Evolutionary conservation across 2,888 invertebrate genomes (phyloP).

Genomic region (Psococerastis gibbosa): DNA sequence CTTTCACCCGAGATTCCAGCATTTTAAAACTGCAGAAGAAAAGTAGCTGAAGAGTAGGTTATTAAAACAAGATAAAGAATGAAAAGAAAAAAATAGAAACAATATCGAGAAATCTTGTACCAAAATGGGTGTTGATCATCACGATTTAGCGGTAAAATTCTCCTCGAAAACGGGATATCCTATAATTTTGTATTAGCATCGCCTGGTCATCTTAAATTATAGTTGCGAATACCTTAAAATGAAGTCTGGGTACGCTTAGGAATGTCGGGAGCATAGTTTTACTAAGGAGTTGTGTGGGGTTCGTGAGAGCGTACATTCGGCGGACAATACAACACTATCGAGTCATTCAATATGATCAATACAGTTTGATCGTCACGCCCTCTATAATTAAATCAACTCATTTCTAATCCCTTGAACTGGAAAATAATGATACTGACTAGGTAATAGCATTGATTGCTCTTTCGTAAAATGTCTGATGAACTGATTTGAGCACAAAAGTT

Average conservation of each 20-base stretch:
- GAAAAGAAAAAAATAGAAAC: constrained; percentile 7
- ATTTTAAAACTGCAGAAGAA: constrained; percentile 1
- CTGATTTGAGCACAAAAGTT: no score
- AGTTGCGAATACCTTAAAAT: no score
- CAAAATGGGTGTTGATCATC: constrained; percentile 9
- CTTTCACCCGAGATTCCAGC: no score
- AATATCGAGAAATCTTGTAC: constrained; percentile 10
- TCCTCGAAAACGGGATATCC: no score
- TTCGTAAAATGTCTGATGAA: no score
- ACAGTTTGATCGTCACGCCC: constrained; percentile 9
- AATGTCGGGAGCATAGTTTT: no score
- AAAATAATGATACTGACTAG: no score
- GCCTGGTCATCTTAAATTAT: no score
- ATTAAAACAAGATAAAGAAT: constrained; percentile 8
- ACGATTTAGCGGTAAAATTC: constrained; percentile 7
- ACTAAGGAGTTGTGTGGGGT: no score
- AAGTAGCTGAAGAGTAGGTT: constrained; percentile 7
- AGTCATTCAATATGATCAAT: constrained; percentile 11
- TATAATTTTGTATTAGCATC: no score
- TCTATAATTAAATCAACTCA: constrained; percentile 10
- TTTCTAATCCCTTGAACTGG: constrained; percentile 5
- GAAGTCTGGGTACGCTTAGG: no score
- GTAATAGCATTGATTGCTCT: no score
- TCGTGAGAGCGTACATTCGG: constrained; percentile 3
- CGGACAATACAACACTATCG: constrained; percentile 5